A percentile compares a stretch with the other conserved stretches of the same genome.
phyloP scores from a whole-genome alignment of 23 tunicate species.

The Ciona savignyi region DNA sequence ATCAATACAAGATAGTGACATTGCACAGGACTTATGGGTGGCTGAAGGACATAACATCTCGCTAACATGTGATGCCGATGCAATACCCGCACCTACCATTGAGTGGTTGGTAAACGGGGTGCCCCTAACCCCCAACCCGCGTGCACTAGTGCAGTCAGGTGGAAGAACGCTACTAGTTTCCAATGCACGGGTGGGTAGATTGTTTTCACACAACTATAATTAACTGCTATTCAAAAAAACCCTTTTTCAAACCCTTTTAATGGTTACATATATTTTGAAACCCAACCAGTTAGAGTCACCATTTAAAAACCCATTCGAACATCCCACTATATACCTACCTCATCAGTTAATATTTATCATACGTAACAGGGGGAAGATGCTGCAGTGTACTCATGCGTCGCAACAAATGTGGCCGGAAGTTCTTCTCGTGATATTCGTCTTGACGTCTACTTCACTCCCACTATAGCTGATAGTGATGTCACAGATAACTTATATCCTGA shows the following conservation, averaged over 20 bases:
- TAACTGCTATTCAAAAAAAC: too few species aligned
- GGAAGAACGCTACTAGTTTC: slow-evolving; percentile 60
- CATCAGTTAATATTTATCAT: background rate
- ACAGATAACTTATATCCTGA: slow-evolving; percentile 39
- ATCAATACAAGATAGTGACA: slow-evolving; percentile 37
- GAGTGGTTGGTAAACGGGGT: slow-evolving; percentile 70
- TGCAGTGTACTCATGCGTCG: slow-evolving; percentile 87
- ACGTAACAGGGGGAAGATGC: slow-evolving; percentile 64
- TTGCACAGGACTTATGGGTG: slow-evolving; percentile 50
- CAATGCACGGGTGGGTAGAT: slow-evolving; percentile 46
- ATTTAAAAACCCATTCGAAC: background rate
- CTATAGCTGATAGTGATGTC: slow-evolving; percentile 49
- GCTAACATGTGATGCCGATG: slow-evolving; percentile 81
- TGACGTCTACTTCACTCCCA: slow-evolving; percentile 73
- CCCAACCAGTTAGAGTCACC: background rate
- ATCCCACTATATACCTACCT: background rate
- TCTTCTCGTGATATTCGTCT: slow-evolving; percentile 44
- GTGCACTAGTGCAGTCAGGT: slow-evolving; percentile 34
- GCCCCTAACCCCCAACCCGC: slow-evolving; percentile 37
- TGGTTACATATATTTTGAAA: background rate
- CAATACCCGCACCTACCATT: slow-evolving; percentile 61
- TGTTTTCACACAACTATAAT: too few species aligned
- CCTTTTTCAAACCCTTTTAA: too few species aligned
- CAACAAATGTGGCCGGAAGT: slow-evolving; percentile 76
- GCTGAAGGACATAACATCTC: slow-evolving; percentile 63